Evolutionary conservation across 2,113 vertebrate genomes (phyloP), one percentile per base, ranked within the genome.

Genomic region (Columba janthina): DNA sequence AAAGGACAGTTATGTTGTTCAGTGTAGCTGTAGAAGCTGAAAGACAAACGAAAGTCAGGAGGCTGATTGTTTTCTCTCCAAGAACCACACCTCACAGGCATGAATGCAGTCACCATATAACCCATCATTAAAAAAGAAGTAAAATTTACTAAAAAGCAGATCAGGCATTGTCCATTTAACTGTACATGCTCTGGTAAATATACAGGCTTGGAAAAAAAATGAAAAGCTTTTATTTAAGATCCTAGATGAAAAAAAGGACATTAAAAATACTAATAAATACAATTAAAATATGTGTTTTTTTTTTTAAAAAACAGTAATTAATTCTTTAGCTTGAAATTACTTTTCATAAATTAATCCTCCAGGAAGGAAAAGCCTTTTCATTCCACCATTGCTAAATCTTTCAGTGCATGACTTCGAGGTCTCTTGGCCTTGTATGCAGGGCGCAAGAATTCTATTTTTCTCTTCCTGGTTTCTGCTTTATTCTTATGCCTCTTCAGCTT

Each of bases 401-500:
- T 99, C 62, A 99, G 98, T 1, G 98, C 88, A 1, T 98, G 98
- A 85, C 98, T 97, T 77, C 98, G 98, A 5, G 97, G 97, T 96
- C 97, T 99, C 97, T 99, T 99, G 34, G 99, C 98, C 97, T 99
- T 99, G 91, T 99, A 98, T 42, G 96, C 97, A 2, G 99, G 98
- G 44, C 98, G 98, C 22, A 99, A 95, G 79, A 98, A 98, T 88
- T 99, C 99, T 6, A 98, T 98, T 97, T 99, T 99, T 93, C 99
- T 98, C 95, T 99, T 99, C 95, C 98, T 99, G 18, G 99, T 98
- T 97, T 99, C 99, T 0, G 97, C 98, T 98, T 99, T 99, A 94
- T 98, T 99, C 94, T 98, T 99, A 88, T 99, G 99, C 94, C 99
- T 99, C 97, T 99, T 99, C 42, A 99, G 86, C 93, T 99, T 99